Evolutionary conservation across 2,888 invertebrate genomes (phyloP), one percentile per base, ranked within the genome.

Genomic region (Meteorus colon): DNA sequence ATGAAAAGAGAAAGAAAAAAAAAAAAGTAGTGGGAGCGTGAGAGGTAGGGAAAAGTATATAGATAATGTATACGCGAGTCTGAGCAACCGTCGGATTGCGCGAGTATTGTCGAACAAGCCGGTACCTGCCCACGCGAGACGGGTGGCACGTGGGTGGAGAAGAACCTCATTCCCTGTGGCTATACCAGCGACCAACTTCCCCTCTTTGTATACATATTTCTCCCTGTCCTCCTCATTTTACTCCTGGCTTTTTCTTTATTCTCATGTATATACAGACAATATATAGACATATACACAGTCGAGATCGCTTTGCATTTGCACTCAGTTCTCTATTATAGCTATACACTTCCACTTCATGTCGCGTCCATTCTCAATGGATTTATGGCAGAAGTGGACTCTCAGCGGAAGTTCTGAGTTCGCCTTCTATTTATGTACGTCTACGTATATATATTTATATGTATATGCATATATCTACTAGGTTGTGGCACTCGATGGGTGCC

Each of bases 21-120:
- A 34, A 34, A 34, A 34, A 34, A 34, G 8, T 34, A 34, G 34
- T 6, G 34, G 34, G 34, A 34, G 34, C 8, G 8, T 34, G 8
- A 34, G 34, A 34, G 34, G 6, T 14, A 59, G 31, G 16, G 12
- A 59, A 34, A 70, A 51, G 29, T 8, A 48, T 48, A 51, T 60
- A 68, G 55, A 63, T 27, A 70, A 65, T 48, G 60, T 68, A 70
- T 70, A n/a, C 14, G 63, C 37, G 65, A 68, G 78, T 78, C 75
- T 77, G 51, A 77, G 76, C 78, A 79, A 77, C 78, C 76, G 78
- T 62, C 65, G 78, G 37, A 62, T 72, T 67, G 74, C 66, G 51
- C 65, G 75, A 70, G 80, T 78, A 79, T 81, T 82, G 86, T 85
- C 83, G 84, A 83, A 85, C 85, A 83, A 82, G 84, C 80, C 80